Conservation (phyloP, 2,113 vertebrate genomes). For the Hydropotes inermis region DNA sequence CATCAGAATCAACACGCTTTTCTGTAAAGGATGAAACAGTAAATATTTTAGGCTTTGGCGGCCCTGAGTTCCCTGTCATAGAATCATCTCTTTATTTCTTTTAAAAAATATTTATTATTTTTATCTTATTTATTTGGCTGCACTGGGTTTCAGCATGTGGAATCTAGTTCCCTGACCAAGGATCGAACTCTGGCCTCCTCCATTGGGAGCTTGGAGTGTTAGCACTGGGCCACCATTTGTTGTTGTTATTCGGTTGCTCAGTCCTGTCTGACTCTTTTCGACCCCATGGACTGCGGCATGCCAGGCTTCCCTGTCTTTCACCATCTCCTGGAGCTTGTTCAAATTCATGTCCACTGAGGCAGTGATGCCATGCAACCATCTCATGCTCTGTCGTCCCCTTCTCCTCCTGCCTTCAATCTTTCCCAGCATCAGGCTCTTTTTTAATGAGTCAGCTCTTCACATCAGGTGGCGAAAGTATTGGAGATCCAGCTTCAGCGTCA, state of each 20-base stretch:
- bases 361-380: background rate
- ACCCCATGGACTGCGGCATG: background rate
- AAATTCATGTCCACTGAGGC: background rate
- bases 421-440: background rate
- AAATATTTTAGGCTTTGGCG: fast-evolving
- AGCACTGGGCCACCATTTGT: background rate
- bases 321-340: background rate
- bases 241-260: background rate
- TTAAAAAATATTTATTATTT: background rate
- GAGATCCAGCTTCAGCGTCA: background rate
- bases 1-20: fast-evolving
- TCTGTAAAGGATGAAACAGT: background rate
- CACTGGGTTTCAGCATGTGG: background rate
- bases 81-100: background rate
- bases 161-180: background rate
- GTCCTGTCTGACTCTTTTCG: background rate
- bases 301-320: background rate
- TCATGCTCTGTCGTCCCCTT: background rate
- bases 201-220: background rate
- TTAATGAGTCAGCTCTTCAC: background rate
- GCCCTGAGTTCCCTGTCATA: background rate
- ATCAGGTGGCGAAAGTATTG: background rate
- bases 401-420: background rate
- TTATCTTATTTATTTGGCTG: background rate
- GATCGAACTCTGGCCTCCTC: background rate